Percentiles rank a stretch among this genome's conserved stretches.
phyloP scores from a whole-genome alignment of 2,888 invertebrate species.

The Papilio demoleus region DNA sequence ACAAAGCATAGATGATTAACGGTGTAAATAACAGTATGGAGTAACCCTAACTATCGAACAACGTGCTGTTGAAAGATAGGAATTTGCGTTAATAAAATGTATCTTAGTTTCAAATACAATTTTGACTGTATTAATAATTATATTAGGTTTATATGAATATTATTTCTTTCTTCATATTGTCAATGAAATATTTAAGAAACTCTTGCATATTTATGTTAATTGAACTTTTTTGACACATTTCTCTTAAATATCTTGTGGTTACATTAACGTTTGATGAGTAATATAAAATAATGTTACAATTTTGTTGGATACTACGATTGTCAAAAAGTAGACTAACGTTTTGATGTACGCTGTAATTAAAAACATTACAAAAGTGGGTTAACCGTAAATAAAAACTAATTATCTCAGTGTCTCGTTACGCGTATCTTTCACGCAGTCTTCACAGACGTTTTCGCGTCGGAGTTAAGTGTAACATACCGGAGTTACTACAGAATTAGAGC shows the following conservation, averaged over 20 bases:
- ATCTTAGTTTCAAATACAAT: not conserved
- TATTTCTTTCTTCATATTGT: no score
- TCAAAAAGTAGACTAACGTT: slow-evolving; percentile 29
- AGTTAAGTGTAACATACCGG: slow-evolving; percentile 41
- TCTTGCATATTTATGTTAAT: no score
- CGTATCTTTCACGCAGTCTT: slow-evolving; percentile 56
- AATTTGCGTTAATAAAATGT: not conserved
- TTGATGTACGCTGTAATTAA: slow-evolving; percentile 46
- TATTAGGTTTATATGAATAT: no score
- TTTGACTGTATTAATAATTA: no score
- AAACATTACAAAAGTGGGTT: slow-evolving; percentile 54
- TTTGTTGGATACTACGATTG: slow-evolving; percentile 4
- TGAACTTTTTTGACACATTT: not conserved
- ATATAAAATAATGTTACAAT: slow-evolving; percentile 5
- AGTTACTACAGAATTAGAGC: slow-evolving; percentile 43
- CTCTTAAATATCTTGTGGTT: not conserved
- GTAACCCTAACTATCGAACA: slow-evolving; percentile 16
- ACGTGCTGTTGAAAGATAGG: not conserved
- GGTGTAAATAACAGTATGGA: slow-evolving; percentile 37
- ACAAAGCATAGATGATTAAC: slow-evolving; percentile 40
- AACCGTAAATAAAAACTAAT: slow-evolving; percentile 61
- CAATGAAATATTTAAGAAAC: no score
- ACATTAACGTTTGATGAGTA: not conserved
- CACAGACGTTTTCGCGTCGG: slow-evolving; percentile 47
- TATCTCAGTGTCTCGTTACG: slow-evolving; percentile 54